Conservation (phyloP, 2,888 invertebrate species). For the Choreutis nemorana region DNA sequence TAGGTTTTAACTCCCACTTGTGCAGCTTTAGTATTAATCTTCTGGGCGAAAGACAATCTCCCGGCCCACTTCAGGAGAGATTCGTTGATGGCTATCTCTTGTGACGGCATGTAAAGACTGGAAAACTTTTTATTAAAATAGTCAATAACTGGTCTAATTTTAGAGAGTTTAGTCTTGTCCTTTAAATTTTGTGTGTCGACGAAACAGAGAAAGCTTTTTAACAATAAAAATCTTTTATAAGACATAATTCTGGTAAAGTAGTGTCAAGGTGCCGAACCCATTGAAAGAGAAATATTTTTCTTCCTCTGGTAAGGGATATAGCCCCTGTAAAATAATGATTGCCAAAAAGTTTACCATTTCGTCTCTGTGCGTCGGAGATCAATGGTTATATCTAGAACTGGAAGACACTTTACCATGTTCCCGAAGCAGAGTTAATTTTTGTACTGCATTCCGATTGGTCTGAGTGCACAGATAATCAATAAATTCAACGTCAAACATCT, state of each 20-base stretch:
- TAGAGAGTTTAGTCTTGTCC: conserved; percentile 10
- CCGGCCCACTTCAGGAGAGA: conserved; percentile 17
- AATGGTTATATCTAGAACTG: too few species aligned
- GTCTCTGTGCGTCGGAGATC: neutral
- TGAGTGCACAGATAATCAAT: neutral
- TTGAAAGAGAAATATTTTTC: conserved; percentile 13
- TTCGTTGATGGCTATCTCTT: conserved; percentile 17
- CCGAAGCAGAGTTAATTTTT: too few species aligned
- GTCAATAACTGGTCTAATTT: conserved; percentile 14
- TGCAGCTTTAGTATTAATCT: conserved; percentile 13
- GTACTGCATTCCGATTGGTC: conserved; percentile 1
- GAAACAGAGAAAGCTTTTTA: conserved; percentile 14
- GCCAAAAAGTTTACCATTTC: conserved; percentile 11
- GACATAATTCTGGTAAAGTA: conserved; percentile 15
- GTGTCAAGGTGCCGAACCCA: conserved; percentile 14
- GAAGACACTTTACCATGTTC: too few species aligned
- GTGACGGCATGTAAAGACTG: conserved; percentile 12
- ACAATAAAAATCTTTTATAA: conserved; percentile 13
- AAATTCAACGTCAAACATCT: conserved; percentile 2
- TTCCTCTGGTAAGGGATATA: conserved; percentile 14
- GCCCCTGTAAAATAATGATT: conserved; percentile 12
- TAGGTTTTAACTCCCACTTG: conserved; percentile 15
- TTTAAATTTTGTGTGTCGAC: conserved; percentile 7
- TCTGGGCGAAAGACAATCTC: conserved; percentile 14
- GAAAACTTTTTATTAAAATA: conserved; percentile 16